Evolutionary conservation across 2,797 vertebrate genomes (phyloP).

Genomic region (Thunnus albacares): DNA sequence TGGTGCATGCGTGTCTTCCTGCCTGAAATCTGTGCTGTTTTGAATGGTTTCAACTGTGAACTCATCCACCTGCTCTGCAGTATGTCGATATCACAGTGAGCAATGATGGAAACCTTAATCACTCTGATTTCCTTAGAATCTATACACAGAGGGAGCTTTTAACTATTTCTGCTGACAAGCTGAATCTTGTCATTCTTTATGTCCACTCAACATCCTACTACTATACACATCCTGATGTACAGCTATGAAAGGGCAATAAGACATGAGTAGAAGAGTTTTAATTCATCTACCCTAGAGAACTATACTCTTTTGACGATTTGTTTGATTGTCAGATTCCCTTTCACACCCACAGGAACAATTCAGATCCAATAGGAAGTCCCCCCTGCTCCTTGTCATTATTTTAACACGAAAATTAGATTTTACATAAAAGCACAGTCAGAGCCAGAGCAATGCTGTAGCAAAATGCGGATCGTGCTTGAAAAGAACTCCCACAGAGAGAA

Average conservation of each 20-base stretch:
- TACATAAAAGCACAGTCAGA: conserved; percentile 38
- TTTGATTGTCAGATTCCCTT: conserved; percentile 13
- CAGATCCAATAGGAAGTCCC: not conserved
- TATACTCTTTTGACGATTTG: conserved; percentile 1
- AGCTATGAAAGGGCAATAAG: conserved; percentile 17
- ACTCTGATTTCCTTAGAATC: conserved; percentile 62
- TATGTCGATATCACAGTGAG: conserved; percentile 49
- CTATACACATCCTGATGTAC: conserved; percentile 16
- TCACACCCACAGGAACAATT: not conserved
- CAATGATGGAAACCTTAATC: conserved; percentile 57
- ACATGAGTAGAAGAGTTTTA: conserved; percentile 19
- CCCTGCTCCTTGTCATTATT: conserved; percentile 23
- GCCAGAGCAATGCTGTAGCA: conserved; percentile 18
- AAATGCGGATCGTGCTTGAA: conserved; percentile 31
- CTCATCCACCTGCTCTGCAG: conserved; percentile 39
- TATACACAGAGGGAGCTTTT: conserved; percentile 50
- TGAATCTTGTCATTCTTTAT: conserved; percentile 45
- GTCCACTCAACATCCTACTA: conserved; percentile 26
- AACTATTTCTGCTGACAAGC: conserved; percentile 59
- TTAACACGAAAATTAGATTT: conserved; percentile 25
- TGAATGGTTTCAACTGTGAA: conserved; percentile 41
- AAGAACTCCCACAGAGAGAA: conserved; percentile 59
- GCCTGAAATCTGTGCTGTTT: conserved; percentile 20
- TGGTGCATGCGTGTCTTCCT: conserved; percentile 9
- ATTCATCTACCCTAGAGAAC: conserved; percentile 4